phyloP scores from a whole-genome alignment of 1,140 invertebrate genomes.

The Pararge aegeria region DNA sequence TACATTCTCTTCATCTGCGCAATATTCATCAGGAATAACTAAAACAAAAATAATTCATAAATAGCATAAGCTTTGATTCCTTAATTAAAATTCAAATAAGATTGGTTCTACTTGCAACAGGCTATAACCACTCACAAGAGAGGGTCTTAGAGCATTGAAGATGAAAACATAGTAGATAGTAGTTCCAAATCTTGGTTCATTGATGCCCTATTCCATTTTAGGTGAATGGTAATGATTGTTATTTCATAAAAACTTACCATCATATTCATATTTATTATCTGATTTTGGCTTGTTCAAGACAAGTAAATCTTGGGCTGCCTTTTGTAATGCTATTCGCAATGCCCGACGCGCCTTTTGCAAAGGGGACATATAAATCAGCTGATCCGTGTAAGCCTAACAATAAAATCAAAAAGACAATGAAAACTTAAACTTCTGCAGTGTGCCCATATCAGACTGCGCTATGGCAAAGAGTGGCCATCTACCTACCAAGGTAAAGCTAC shows the following conservation, averaged over 20 bases:
- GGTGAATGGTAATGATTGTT: no score
- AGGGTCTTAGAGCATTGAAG: no score
- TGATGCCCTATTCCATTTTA: no score
- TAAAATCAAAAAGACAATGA: slow-evolving; percentile 16
- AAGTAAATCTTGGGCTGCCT: slow-evolving; percentile 57
- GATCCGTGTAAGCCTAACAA: slow-evolving; percentile 47
- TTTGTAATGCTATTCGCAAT: slow-evolving; percentile 58
- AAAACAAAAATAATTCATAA: slow-evolving; percentile 4
- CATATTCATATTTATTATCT: slow-evolving; percentile 42
- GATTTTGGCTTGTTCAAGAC: slow-evolving; percentile 47
- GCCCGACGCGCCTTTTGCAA: slow-evolving; percentile 65
- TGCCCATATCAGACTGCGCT: no score
- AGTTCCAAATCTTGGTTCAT: no score
- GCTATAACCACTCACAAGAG: no score
- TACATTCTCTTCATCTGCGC: slow-evolving; percentile 57
- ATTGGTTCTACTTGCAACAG: no score
- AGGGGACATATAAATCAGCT: slow-evolving; percentile 50
- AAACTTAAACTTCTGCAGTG: neutral
- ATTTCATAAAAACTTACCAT: slow-evolving; percentile 41
- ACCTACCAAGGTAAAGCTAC: no score
- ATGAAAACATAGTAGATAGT: no score
- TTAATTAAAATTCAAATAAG: no score
- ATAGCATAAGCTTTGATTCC: no score
- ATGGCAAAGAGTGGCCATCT: no score
- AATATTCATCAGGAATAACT: slow-evolving; percentile 55